phyloP scores from a whole-genome alignment of 2,113 vertebrate genomes.

The Taxidea taxus region DNA sequence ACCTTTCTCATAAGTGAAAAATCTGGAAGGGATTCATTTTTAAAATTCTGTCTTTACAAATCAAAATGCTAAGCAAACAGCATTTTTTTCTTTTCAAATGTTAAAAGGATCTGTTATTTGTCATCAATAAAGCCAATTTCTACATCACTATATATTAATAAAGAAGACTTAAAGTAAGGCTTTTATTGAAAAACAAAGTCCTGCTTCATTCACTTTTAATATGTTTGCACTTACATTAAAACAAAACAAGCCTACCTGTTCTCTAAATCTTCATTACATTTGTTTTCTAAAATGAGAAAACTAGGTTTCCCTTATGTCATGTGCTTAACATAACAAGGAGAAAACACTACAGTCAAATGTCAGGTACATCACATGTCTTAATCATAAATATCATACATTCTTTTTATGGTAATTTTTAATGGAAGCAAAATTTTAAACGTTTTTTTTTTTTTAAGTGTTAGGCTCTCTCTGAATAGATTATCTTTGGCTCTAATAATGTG shows the following conservation, averaged over 20 bases:
- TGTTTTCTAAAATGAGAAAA: conserved; percentile 28
- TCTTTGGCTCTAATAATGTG: background rate
- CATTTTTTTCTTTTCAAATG: conserved; percentile 9
- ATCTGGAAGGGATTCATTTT: background rate
- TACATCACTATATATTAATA: background rate
- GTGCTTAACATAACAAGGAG: background rate
- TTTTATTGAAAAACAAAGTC: background rate
- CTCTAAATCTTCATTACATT: conserved; percentile 19
- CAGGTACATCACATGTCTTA: background rate
- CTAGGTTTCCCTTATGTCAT: background rate
- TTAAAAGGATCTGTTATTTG: background rate
- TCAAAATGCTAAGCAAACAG: conserved; percentile 6
- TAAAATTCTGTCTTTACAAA: background rate
- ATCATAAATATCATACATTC: background rate
- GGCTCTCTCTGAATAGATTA: background rate
- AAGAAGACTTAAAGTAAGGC: background rate
- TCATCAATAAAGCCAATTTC: conserved; percentile 1
- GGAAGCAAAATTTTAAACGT: background rate
- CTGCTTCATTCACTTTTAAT: background rate
- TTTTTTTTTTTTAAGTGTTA: background rate
- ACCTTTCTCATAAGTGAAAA: background rate
- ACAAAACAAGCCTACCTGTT: background rate
- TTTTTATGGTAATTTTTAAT: conserved; percentile 3
- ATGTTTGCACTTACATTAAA: background rate
- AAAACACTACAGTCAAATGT: background rate